Evolutionary conservation across 2,888 invertebrate genomes (phyloP), one percentile per base, ranked within the genome.

Genomic region (Helleia helle): DNA sequence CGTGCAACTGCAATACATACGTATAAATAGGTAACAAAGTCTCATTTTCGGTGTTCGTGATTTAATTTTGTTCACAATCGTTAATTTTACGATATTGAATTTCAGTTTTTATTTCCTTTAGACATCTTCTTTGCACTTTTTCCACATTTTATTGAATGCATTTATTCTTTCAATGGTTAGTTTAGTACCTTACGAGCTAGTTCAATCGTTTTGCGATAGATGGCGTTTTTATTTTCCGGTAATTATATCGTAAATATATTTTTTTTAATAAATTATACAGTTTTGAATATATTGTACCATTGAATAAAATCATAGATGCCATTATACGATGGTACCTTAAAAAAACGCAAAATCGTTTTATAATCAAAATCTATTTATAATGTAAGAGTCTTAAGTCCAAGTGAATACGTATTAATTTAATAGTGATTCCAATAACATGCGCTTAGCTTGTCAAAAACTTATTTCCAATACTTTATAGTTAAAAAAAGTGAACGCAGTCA

Each of bases 141-240:
- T n/a, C 29, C 29, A n/a, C 9, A 15, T 30, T 28, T 30, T 30
- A n/a, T 30, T 8, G 30, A 30, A 14, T n/a, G 14, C 36, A 28
- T n/a, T n/a, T n/a, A 30, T 28, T 12, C 15, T 8, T 25, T 25
- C n/a, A 11, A 29, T 28, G 12, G 30, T n/a, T n/a, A n/a, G n/a
- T n/a, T n/a, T n/a, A 41, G 12, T 39, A 43, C 37, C 38, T 12
- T 22, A 40, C 69, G 34, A 70, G 56, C 60, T 69, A 72, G 77
- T 83, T 77, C 76, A 38, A 39, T 40, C 47, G 40, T 51, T 54
- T 51, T 58, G 60, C 55, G 65, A 59, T 68, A 81, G 81, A 80
- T 81, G 81, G 80, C 81, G 81, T 64, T 75, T 53, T 67, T 57
- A 47, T 50, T 22, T 31, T n/a, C 6, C n/a, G n/a, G n/a, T n/a